These are phyloP conservation scores for Ochropleura leucogaster DNA, from an alignment of 2,888 invertebrate genomes.

Conservation along the genomic window DNA sequence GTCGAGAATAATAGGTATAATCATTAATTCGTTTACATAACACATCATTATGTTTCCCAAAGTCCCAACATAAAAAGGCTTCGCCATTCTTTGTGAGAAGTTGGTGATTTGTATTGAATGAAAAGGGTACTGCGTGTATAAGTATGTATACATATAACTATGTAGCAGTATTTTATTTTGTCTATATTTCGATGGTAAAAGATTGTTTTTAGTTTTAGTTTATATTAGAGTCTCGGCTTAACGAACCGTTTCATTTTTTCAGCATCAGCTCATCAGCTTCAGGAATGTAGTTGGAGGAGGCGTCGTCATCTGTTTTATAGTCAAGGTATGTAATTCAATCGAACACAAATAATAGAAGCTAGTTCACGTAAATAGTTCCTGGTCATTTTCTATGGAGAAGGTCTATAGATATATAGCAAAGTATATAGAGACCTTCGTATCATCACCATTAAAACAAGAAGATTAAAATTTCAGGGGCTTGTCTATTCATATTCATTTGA, in stretches of 20 bases:
- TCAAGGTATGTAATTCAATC: background rate
- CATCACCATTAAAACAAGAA: background rate
- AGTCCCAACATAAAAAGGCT: background rate
- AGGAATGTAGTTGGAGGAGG: no score
- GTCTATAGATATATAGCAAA: no score
- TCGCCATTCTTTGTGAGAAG: constrained; percentile 21
- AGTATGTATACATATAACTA: background rate
- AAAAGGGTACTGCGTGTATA: background rate
- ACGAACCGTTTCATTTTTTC: no score
- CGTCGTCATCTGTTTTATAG: no score
- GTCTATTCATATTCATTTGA: background rate
- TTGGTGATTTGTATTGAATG: background rate
- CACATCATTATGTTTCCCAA: constrained; percentile 8
- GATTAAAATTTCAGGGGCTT: background rate
- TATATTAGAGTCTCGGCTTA: background rate
- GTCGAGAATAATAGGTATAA: constrained; percentile 13
- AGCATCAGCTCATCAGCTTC: no score
- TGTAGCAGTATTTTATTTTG: background rate
- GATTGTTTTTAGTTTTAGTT: no score
- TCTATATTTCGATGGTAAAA: no score
- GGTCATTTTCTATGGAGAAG: background rate
- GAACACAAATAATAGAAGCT: no score
- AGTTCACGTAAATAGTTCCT: background rate
- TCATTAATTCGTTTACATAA: constrained; percentile 23
- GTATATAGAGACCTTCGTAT: background rate